Evolutionary conservation across 1,140 invertebrate species (phyloP), one percentile per base, ranked within the genome.

Genomic region (Ganaspis sp.): DNA sequence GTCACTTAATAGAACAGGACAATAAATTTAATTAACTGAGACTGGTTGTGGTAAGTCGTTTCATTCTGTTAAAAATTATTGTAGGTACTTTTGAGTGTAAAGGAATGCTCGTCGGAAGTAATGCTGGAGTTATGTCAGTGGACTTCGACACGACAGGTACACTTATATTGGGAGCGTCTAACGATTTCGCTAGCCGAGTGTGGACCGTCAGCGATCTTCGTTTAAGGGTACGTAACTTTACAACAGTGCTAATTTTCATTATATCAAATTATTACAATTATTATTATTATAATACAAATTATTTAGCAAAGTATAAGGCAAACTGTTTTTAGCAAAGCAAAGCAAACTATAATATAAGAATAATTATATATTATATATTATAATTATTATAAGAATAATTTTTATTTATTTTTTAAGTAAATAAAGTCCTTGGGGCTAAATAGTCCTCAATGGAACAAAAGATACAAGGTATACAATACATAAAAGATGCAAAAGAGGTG

Each of bases 161-260:
- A 21, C 93, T 96, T 80, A 93, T 99, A 73, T 92, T 99, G 38
- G 98, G 95, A 64, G 96, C 98, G 21, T 98, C 97, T 37, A 98
- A 97, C 90, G 98, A 99, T 91, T 98, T 97, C 90, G 98, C 98
- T 0, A 97, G 96, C 87, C 93, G 98, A 71, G 96, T 99, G 38
- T 99, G 98, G 98, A 97, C 96, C 5, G 94, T 99, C 40, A 92
- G 90, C 69, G 98, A 99, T 92, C 95, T 96, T 88, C 94, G 97
- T 87, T 92, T 99, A 88, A 95, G 97, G 95, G 97, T 98, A 89
- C 95, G 95, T 93, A 54, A 54, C n/a, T 64, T 64, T 15, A 64
- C 23, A 26, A n/a, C 17, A 49, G 0, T 29, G 21, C 53, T 26
- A 34, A 26, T 4, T 12, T 15, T 11, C 11, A 1, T 58, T 58